Conservation (phyloP, 2,888 invertebrate species). For the Pristionchus entomophagus region DNA sequence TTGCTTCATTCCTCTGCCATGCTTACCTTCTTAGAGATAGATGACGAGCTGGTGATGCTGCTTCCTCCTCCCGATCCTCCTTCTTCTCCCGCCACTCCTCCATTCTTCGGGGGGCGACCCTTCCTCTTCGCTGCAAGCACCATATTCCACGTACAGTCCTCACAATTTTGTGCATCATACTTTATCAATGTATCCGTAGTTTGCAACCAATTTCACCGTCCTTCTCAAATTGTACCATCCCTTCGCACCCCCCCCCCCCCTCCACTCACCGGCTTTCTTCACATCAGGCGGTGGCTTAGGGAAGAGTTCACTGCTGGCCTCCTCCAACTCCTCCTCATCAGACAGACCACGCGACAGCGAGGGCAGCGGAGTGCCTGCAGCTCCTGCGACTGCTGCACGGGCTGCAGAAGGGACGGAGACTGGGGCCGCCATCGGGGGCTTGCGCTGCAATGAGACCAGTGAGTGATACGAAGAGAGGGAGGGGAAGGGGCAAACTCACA, state of each 20-base stretch:
- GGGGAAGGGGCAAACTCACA: neutral
- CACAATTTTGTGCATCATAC: too few relatives aligned
- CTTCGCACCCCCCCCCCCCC: neutral
- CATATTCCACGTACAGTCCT: too few relatives aligned
- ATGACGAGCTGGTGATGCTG: neutral
- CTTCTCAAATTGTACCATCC: too few relatives aligned
- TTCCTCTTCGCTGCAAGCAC: constrained; percentile 24
- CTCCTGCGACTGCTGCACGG: neutral
- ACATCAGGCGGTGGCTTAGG: neutral
- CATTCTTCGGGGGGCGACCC: constrained; percentile 44
- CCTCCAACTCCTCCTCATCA: constrained; percentile 41
- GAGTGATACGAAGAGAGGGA: too few relatives aligned
- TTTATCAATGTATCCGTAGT: too few relatives aligned
- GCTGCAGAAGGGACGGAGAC: neutral
- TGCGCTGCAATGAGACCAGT: neutral
- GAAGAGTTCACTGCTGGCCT: constrained; percentile 31
- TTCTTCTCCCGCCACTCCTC: neutral
- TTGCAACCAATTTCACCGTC: too few relatives aligned
- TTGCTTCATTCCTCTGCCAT: neutral
- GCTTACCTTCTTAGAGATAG: too few relatives aligned
- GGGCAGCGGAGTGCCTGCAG: neutral
- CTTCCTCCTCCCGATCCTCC: neutral
- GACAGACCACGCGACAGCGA: neutral
- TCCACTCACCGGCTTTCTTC: neutral
- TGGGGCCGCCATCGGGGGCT: neutral